Conservation (phyloP, 2,113 vertebrate genomes). For the Microtus ochrogaster region DNA sequence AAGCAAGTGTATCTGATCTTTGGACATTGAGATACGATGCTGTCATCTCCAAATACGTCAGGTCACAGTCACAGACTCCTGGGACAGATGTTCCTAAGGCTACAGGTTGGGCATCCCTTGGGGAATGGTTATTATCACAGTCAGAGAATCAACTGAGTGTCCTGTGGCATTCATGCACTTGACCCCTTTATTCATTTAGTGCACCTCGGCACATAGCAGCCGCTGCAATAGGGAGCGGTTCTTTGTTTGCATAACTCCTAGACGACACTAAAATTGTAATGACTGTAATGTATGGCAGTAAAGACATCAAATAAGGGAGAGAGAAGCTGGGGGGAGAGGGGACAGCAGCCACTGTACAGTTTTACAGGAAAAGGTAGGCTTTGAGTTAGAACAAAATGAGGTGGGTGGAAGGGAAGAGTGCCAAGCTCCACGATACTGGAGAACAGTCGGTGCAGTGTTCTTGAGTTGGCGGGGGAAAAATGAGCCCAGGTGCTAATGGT, state of each 20-base stretch:
- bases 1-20: not conserved
- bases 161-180: not conserved
- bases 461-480: not conserved
- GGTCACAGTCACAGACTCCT: not conserved
- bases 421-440: not conserved
- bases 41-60: not conserved
- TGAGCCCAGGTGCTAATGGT: not conserved
- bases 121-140: not conserved
- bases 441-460: not conserved
- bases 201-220: not conserved
- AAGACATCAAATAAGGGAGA: not conserved
- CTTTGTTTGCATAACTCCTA: not conserved
- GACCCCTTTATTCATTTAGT: not conserved
- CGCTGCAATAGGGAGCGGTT: not conserved
- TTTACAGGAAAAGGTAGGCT: not conserved
- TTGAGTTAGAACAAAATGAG: not conserved
- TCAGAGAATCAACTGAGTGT: not conserved
- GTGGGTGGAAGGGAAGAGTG: not conserved
- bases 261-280: not conserved
- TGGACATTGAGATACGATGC: not conserved
- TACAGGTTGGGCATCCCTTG: not conserved
- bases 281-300: not conserved
- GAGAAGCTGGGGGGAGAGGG: not conserved
- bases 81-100: not conserved
- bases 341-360: not conserved